Evolutionary conservation across 2,113 vertebrate species (phyloP).

Genomic region (Aythya baeri): DNA sequence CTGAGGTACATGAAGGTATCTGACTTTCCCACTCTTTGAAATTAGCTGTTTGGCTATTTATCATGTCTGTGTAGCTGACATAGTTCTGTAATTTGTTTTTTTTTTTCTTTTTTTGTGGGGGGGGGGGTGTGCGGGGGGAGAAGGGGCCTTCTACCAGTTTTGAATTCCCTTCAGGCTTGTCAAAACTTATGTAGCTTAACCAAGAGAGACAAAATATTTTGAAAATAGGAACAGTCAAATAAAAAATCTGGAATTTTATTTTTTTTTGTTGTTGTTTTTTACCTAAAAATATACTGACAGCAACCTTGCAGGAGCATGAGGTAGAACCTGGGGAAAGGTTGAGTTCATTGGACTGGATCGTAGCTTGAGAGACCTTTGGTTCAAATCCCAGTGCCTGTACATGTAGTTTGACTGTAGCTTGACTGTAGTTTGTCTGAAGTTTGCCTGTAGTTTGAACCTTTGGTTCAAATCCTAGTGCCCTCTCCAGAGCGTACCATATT

Average conservation of each 20-base stretch:
- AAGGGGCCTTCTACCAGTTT: not conserved
- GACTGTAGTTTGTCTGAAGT: no score
- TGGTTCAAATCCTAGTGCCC: not conserved
- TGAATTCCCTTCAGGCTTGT: not conserved
- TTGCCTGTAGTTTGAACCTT: not conserved
- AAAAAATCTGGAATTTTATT: not conserved
- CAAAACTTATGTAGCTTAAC: not conserved
- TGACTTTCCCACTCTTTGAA: not conserved
- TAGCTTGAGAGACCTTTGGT: not conserved
- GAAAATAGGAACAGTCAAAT: not conserved
- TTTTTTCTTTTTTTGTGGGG: not conserved
- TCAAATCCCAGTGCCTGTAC: not conserved
- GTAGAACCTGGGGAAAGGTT: not conserved
- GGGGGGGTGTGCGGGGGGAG: no score
- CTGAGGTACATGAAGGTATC: not conserved
- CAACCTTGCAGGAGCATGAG: accelerated
- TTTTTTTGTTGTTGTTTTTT: not conserved
- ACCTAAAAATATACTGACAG: not conserved
- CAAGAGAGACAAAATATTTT: not conserved
- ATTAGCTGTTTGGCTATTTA: not conserved
- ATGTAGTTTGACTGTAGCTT: no score
- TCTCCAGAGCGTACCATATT: not conserved
- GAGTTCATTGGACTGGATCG: not conserved
- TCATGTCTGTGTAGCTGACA: no score
- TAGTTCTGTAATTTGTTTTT: not conserved